Evolutionary conservation across 2,797 vertebrate genomes (phyloP).

Genomic region (Scolopax bukidnonensis): DNA sequence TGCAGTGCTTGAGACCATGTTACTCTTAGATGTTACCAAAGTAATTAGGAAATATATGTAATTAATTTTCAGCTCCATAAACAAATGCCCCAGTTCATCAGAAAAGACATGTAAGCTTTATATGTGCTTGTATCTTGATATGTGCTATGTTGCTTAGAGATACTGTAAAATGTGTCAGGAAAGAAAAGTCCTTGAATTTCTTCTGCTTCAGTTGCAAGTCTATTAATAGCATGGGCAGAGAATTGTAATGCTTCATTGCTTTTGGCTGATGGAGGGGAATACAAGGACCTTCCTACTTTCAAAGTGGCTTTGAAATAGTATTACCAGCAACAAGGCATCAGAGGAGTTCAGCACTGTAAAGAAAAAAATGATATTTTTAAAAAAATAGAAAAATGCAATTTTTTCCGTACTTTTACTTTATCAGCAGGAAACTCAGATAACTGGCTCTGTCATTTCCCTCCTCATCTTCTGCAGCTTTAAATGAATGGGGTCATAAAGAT

Average conservation of each 20-base stretch:
- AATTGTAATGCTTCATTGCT: slow-evolving; percentile 68
- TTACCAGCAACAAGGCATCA: slow-evolving; percentile 23
- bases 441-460: background rate
- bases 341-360: slow-evolving; percentile 5
- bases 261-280: slow-evolving; percentile 64
- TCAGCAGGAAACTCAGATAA: slow-evolving; percentile 16
- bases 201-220: slow-evolving; percentile 66
- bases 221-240: slow-evolving; percentile 70
- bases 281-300: slow-evolving; percentile 53
- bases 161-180: slow-evolving; percentile 47
- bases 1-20: background rate
- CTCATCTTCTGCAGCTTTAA: background rate
- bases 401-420: slow-evolving; percentile 17
- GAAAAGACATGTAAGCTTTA: slow-evolving; percentile 1
- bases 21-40: background rate
- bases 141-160: slow-evolving; percentile 25
- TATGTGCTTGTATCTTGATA: slow-evolving; percentile 21
- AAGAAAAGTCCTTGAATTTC: slow-evolving; percentile 67
- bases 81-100: slow-evolving; percentile 9
- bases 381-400: background rate
- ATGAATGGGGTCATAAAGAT: background rate
- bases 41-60: slow-evolving; percentile 3
- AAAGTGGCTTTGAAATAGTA: slow-evolving; percentile 65
- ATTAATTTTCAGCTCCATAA: slow-evolving; percentile 43
- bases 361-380: background rate